Conservation (phyloP, 1,140 invertebrate genomes). For the Neodiprion lecontei region DNA sequence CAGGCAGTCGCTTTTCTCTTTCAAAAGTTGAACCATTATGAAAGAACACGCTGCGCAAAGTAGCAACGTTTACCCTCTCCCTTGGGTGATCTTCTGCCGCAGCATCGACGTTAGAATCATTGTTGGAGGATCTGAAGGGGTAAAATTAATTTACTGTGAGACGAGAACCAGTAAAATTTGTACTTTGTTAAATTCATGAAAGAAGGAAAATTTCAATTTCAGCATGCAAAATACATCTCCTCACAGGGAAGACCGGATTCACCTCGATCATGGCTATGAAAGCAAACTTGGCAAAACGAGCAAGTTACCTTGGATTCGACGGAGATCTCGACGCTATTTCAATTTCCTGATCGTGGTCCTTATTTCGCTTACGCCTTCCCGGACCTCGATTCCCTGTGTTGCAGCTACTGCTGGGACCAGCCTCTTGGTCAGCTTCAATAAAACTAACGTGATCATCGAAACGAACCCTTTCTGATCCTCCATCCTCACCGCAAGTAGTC, state of each 20-base stretch:
- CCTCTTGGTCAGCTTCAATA: conserved; percentile 53
- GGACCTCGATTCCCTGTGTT: conserved; percentile 29
- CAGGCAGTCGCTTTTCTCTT: conserved; percentile 51
- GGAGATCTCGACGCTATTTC: conserved; percentile 33
- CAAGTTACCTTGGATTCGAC: not conserved
- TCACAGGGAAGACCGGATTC: too few relatives aligned
- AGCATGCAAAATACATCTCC: too few relatives aligned
- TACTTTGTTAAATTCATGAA: too few relatives aligned
- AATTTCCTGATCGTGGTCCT: conserved; percentile 48
- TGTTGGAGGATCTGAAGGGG: not conserved
- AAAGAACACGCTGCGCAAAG: conserved; percentile 54
- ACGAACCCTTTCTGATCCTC: conserved; percentile 65
- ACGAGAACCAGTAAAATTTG: too few relatives aligned
- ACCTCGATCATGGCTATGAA: too few relatives aligned
- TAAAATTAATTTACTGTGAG: not conserved
- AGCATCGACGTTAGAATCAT: conserved; percentile 29
- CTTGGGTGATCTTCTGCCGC: conserved; percentile 34
- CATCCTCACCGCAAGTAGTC: conserved; percentile 63
- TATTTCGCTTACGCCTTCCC: conserved; percentile 50
- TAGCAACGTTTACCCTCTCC: conserved; percentile 49
- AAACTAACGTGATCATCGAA: conserved; percentile 67
- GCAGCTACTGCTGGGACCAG: conserved; percentile 22
- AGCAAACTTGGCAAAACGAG: not conserved
- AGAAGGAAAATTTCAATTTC: too few relatives aligned
- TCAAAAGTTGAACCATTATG: conserved; percentile 44